These are phyloP conservation scores for Ladona fulva DNA, from an alignment of 1,140 invertebrate genomes.

Conservation along the genomic window DNA sequence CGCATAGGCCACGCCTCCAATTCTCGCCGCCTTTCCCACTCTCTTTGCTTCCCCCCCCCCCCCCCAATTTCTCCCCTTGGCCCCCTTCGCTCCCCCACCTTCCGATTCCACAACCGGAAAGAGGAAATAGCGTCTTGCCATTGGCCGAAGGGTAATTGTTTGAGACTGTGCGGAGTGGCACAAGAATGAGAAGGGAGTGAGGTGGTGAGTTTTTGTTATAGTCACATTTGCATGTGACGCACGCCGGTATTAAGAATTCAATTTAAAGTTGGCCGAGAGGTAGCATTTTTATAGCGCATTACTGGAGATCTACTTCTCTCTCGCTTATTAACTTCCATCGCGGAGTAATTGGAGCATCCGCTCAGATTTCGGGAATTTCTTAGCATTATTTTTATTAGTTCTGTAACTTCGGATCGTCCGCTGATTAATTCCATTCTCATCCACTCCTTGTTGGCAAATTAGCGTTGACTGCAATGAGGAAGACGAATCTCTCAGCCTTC, in stretches of 20 bases:
- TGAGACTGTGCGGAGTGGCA: background rate
- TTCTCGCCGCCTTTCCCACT: background rate
- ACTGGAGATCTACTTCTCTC: background rate
- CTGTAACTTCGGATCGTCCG: background rate
- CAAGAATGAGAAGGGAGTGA: background rate
- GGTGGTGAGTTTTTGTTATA: background rate
- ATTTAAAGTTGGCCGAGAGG: background rate
- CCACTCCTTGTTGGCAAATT: background rate
- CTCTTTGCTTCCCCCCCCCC: background rate
- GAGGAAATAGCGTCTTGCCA: background rate
- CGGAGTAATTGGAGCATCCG: background rate
- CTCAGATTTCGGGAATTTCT: background rate
- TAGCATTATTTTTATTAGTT: background rate
- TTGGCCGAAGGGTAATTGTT: background rate
- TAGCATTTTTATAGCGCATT: background rate
- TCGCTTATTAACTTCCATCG: background rate
- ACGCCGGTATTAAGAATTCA: background rate
- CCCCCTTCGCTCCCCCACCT: background rate
- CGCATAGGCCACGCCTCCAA: background rate
- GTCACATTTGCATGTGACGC: slow-evolving; percentile 3
- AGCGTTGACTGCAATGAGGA: too few species aligned
- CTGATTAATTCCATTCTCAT: background rate
- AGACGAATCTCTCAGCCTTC: too few species aligned
- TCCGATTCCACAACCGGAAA: background rate
- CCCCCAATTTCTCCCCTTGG: background rate